Evolutionary conservation across 2,113 vertebrate species (phyloP).

Genomic region (Hippocampus comes): DNA sequence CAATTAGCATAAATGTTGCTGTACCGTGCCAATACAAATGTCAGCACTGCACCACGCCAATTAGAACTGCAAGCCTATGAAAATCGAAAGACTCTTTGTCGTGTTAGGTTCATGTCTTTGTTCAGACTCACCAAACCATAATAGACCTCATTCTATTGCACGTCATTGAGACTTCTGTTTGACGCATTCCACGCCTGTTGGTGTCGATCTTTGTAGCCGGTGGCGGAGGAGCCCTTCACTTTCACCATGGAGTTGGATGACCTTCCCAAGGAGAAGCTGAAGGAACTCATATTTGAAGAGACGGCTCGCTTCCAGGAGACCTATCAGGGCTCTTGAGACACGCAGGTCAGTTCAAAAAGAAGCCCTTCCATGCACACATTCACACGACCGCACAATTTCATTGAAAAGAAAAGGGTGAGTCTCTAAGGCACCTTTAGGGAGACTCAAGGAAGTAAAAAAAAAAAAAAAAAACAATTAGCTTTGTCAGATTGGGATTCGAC

Average conservation of each 20-base stretch:
- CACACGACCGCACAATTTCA: no score
- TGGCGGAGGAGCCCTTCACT: conserved; percentile 86
- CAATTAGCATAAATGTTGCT: background rate
- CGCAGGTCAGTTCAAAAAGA: conserved; percentile 35
- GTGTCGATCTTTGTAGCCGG: conserved; percentile 67
- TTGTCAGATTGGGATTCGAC: background rate
- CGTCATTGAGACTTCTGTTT: background rate
- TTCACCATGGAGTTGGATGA: conserved; percentile 87
- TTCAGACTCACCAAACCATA: background rate
- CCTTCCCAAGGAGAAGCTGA: conserved; percentile 86
- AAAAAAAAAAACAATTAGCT: background rate
- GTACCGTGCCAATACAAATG: background rate
- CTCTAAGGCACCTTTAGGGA: no score
- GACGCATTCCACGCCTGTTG: background rate
- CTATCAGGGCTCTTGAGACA: conserved; percentile 73
- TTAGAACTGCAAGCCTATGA: background rate
- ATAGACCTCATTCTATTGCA: background rate
- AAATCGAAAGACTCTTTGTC: background rate
- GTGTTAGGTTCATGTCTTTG: background rate
- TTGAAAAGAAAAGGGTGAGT: no score
- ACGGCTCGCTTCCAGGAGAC: conserved; percentile 83
- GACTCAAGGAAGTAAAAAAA: no score
- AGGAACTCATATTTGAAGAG: conserved; percentile 86
- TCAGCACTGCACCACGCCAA: background rate
- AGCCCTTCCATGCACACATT: background rate